phyloP scores from a whole-genome alignment of 2,113 vertebrate genomes.

The Columba livia region DNA sequence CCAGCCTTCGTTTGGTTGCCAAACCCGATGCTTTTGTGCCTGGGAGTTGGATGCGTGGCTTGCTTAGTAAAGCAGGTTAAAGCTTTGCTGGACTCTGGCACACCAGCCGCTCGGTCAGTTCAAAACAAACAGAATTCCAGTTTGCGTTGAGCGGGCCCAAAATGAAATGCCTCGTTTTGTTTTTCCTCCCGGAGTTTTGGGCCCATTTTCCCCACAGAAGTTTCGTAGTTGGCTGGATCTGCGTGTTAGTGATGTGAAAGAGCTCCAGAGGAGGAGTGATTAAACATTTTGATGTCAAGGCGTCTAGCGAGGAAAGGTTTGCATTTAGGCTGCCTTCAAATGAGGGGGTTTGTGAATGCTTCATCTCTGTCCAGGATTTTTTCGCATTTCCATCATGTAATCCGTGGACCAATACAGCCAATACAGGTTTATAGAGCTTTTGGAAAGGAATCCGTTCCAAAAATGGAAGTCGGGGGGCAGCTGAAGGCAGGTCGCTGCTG shows the following conservation, averaged over 20 bases:
- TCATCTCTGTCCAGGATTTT: not conserved
- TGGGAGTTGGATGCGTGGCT: not conserved
- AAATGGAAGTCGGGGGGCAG: not conserved
- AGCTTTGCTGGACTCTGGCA: not conserved
- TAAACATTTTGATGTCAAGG: not conserved
- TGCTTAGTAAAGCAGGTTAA: conserved; percentile 7
- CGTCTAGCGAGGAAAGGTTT: not conserved
- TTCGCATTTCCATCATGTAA: not conserved
- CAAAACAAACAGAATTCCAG: conserved; percentile 36
- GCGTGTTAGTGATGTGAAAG: not conserved
- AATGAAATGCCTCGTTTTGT: not conserved
- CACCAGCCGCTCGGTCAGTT: not conserved
- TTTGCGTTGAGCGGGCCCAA: conserved; percentile 7
- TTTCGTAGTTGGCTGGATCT: not conserved
- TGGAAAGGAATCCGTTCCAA: not conserved
- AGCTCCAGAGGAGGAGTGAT: not conserved
- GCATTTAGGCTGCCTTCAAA: not conserved
- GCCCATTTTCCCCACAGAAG: not conserved
- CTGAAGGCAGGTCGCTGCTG: conserved; percentile 14
- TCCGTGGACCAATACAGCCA: not conserved
- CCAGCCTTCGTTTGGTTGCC: not conserved
- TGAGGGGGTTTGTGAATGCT: not conserved
- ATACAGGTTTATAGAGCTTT: not conserved
- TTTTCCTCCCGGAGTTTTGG: not conserved
- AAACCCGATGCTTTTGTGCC: not conserved